Percentiles rank a stretch among this genome's conserved stretches.
These are phyloP conservation scores for Neodon shergylaensis DNA, from an alignment of 2,113 vertebrate species.

Conservation along the genomic window DNA sequence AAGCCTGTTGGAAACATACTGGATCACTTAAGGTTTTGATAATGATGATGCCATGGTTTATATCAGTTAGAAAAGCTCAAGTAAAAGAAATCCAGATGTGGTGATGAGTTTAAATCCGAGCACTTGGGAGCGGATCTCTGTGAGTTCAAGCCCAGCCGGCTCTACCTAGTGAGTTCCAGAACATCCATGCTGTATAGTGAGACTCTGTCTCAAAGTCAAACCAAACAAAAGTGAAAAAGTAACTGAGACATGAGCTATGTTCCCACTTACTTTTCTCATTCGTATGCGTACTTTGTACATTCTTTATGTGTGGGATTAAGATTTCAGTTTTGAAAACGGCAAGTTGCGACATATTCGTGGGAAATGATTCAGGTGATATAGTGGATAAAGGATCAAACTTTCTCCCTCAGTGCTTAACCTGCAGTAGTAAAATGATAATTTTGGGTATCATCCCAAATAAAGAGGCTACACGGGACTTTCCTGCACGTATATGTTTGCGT, in stretches of 20 bases:
- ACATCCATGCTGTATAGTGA: not conserved
- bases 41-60: not conserved
- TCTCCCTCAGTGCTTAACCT: conserved; percentile 11
- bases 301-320: not conserved
- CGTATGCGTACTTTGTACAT: not conserved
- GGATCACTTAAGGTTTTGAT: not conserved
- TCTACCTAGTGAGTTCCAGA: not conserved
- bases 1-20: conserved; percentile 30
- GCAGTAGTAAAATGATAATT: not conserved
- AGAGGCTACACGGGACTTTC: not conserved
- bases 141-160: not conserved
- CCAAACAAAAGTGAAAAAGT: not conserved
- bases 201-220: not conserved
- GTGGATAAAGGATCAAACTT: not conserved
- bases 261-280: not conserved
- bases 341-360: not conserved
- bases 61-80: not conserved
- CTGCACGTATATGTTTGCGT: not conserved
- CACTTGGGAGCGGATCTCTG: not conserved
- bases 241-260: not conserved
- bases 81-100: not conserved
- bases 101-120: not conserved
- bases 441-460: not conserved
- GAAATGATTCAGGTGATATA: not conserved
- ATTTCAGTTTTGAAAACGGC: not conserved